Base-by-base conservation (phyloP, 2,113 vertebrate genomes). In the Catharus fuscescens region DNA sequence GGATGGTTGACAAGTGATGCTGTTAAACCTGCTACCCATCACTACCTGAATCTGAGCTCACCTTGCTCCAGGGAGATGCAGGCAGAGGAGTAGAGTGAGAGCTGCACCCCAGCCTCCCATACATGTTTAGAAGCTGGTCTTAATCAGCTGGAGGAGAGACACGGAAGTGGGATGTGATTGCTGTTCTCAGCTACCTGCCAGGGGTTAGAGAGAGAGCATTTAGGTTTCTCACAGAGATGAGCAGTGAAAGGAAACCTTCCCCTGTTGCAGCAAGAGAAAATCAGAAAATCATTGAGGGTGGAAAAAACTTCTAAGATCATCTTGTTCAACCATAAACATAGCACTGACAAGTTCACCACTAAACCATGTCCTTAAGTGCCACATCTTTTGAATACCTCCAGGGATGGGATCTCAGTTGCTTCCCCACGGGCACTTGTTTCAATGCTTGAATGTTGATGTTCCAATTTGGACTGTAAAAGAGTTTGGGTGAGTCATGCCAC, bases 101-200 rank as follows among this genome's bases (percentile, higher is more conserved):
- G 17, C 52, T 66, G 56, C 31, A 31, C 28, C 31, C 12, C 3
- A 0, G 59, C 32, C 20, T 59, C 26, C 12, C 2, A 3, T 0
- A 4, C 8, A 3, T 19, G 26, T 32, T 42, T 40, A 18, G 59
- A 38, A 72, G 18, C 52, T 53, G 65, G 18, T 7, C 25, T 87
- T 24, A 8, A 48, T 69, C 71, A 83, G 14, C 20, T 2, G 0
- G 31, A 76, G 74, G n/a, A 86, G 26, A 65, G 18, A n/a, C 12
- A 3, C 8, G 21, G 21, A 82, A 78, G 24, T 15, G 38, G n/a
- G 34, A 60, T 20, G 21, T n/a, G 17, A 8, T 7, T 54, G 20
- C 44, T 83, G 38, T 14, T 52, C 62, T 61, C 36, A 57, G 38
- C 25, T 79, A 28, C 28, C 32, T 67, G 48, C n/a, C 3, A 5